Evolutionary conservation across 2,888 invertebrate genomes (phyloP), one percentile per base, ranked within the genome.

Genomic region (Eupithecia abbreviata): DNA sequence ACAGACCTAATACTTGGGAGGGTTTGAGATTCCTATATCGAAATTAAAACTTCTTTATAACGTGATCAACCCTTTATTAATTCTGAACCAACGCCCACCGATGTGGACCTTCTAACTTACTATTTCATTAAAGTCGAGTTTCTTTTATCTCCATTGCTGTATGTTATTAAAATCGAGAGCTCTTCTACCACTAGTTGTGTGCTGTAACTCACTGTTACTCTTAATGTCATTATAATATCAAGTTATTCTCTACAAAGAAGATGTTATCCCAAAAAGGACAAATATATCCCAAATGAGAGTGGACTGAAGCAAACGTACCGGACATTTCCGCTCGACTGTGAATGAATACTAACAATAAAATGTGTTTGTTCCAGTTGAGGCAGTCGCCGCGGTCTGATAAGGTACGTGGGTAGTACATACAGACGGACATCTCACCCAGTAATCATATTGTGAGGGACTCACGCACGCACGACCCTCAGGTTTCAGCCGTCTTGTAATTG

Each of bases 351-450:
- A 75, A 78, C 75, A 77, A 12, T 73, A 7, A 49, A 74, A 72
- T 71, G 30, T 74, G 73, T 77, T 76, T 77, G 79, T 80, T 80
- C 62, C 80, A 80, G 80, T 77, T 79, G 77, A 55, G 71, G 74
- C 75, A 65, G 58, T 65, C 76, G 45, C 76, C 67, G 73, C n/a
- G 76, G 72, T 74, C 72, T 71, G 77, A 75, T 79, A 74, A 80
- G 80, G 80, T 80, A 80, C 45, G 80, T 72, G 65, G 10, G 10
- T 62, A 55, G 15, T 55, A 58, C 9, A 30, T 6, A 30, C 30
- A 30, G 10, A 10, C 72, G 72, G 72, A 15, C 55, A 73, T 69
- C 68, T 72, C 70, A 66, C 49, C 41, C 66, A 66, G 73, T 72
- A 72, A 66, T 66, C 41, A 41, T 65, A 71, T 65, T 15, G 69